phyloP scores from a whole-genome alignment of 2,797 vertebrate species.

The Pangasius mekongensis region DNA sequence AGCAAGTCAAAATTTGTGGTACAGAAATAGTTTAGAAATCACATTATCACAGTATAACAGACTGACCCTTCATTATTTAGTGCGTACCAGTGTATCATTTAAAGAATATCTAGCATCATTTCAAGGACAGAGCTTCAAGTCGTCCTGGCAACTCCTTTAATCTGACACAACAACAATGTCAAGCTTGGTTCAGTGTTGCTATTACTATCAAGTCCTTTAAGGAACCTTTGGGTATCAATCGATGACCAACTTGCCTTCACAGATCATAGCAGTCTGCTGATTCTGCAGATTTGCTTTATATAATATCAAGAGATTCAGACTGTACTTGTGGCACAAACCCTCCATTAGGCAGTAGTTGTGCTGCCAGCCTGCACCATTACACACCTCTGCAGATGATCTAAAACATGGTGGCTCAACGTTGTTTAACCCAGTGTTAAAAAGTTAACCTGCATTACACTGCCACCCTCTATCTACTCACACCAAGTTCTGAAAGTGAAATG shows the following conservation, averaged over 20 bases:
- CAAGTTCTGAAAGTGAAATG: background rate
- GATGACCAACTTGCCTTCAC: background rate
- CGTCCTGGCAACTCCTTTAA: background rate
- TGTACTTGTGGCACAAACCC: background rate
- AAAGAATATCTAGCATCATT: background rate
- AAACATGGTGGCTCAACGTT: background rate
- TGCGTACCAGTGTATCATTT: background rate
- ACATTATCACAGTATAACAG: too few species aligned
- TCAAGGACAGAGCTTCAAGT: background rate
- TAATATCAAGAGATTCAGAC: background rate
- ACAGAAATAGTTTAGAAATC: background rate
- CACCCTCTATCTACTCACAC: background rate
- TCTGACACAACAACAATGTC: background rate
- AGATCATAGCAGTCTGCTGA: background rate
- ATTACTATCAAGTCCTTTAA: background rate
- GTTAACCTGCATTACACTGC: background rate
- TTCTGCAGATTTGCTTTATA: background rate
- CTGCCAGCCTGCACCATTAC: background rate
- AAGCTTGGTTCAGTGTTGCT: background rate
- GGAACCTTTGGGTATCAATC: background rate
- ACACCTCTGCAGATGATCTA: background rate
- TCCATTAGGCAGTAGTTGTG: background rate
- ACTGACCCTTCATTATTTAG: background rate
- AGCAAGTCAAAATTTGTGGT: background rate
- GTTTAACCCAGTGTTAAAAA: background rate